Percentiles rank a stretch among this genome's conserved stretches.
These are phyloP conservation scores for Argentina silus DNA, from an alignment of 2,797 vertebrate genomes.

Conservation along the genomic window DNA sequence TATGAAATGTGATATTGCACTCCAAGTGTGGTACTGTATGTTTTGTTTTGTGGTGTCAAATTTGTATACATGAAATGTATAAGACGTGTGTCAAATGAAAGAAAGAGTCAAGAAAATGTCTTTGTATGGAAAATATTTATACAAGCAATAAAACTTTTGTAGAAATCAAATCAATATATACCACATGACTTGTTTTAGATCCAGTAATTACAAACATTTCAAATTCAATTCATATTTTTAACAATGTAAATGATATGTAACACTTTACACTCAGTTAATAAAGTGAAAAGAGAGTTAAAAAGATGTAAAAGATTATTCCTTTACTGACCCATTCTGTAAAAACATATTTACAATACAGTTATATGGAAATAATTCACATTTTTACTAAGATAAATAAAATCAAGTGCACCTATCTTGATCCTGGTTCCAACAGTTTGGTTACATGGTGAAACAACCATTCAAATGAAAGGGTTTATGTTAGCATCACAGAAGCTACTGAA, in stretches of 20 bases:
- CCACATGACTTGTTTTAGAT: background rate
- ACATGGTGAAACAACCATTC: background rate
- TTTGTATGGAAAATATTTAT: conserved; percentile 65
- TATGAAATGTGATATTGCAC: conserved; percentile 24
- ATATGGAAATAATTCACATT: too few relatives aligned
- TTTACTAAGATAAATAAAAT: background rate
- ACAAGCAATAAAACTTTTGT: conserved; percentile 38
- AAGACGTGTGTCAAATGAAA: conserved; percentile 13
- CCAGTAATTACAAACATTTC: background rate
- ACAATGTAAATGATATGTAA: background rate
- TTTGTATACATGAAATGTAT: conserved; percentile 54
- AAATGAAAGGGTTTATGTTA: background rate
- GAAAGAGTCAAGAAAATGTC: conserved; percentile 17
- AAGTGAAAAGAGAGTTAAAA: too few relatives aligned
- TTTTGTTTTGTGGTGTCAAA: conserved; percentile 26
- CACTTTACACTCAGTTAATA: too few relatives aligned
- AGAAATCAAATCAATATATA: background rate
- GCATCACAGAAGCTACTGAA: background rate
- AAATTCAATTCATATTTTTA: background rate
- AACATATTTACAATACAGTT: too few relatives aligned
- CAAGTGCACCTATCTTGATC: background rate
- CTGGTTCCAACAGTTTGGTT: too few relatives aligned
- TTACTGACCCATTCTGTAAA: too few relatives aligned
- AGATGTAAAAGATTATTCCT: too few relatives aligned
- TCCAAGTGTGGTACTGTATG: conserved; percentile 15